Evolutionary conservation across 2,797 vertebrate species (phyloP).

Genomic region (Acanthiza pusilla): DNA sequence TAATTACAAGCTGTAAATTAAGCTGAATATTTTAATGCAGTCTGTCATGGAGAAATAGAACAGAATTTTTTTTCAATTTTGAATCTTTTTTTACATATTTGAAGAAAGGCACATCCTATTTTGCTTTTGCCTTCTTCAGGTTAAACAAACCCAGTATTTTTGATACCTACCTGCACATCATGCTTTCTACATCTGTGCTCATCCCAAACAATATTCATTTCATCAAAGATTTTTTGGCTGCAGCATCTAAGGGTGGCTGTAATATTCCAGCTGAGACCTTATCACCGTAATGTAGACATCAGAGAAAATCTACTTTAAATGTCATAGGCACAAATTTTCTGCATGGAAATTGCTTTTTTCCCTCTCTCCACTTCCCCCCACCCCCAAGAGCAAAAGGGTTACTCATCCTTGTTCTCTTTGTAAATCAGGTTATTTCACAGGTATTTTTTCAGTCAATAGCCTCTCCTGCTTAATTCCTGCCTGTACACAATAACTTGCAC

Average conservation of each 20-base stretch:
- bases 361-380: accelerated
- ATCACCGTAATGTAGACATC: background rate
- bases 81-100: background rate
- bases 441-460: background rate
- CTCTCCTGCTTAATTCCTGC: background rate
- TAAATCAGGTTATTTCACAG: background rate
- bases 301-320: background rate
- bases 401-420: background rate
- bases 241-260: background rate
- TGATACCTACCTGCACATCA: background rate
- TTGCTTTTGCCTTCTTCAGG: background rate
- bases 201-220: background rate
- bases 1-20: background rate
- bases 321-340: background rate
- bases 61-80: background rate
- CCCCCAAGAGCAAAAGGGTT: background rate
- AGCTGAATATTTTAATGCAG: background rate
- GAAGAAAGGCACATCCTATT: background rate
- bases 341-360: background rate
- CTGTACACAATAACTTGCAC: background rate
- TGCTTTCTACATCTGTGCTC: background rate
- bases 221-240: background rate
- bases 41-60: background rate
- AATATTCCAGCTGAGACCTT: background rate
- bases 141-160: background rate